Conservation (phyloP, 2,888 invertebrate genomes). For the Tachystola acroxantha region DNA sequence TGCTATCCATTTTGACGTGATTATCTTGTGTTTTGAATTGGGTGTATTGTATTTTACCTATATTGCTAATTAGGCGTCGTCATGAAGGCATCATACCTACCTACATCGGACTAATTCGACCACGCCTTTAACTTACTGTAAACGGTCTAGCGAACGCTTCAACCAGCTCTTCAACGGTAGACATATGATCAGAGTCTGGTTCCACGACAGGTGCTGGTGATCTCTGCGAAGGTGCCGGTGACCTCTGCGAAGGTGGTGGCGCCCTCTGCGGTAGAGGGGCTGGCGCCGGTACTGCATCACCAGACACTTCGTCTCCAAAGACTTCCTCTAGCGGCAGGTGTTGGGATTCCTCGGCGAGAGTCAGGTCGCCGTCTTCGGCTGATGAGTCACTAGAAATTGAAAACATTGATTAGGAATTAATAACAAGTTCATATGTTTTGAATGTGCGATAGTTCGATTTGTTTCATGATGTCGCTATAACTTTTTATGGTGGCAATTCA, state of each 20-base stretch:
- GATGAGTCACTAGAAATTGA: slow-evolving; percentile 48
- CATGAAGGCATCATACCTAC: no score
- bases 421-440: no score
- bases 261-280: slow-evolving; percentile 58
- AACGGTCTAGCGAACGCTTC: slow-evolving; percentile 68
- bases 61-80: no score
- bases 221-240: slow-evolving; percentile 65
- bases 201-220: slow-evolving; percentile 59
- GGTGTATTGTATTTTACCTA: no score
- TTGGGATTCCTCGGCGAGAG: slow-evolving; percentile 47
- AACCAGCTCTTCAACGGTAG: slow-evolving; percentile 62
- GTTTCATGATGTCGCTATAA: no score
- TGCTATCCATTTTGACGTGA: no score
- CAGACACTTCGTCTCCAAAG: slow-evolving; percentile 64
- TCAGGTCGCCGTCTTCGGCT: slow-evolving; percentile 49
- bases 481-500: no score
- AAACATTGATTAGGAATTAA: no score
- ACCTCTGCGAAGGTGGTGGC: slow-evolving; percentile 59
- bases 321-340: slow-evolving; percentile 59
- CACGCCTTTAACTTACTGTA: slow-evolving; percentile 42
- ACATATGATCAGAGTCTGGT: slow-evolving; percentile 50
- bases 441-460: no score
- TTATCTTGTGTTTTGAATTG: no score
- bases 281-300: slow-evolving; percentile 61
- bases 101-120: no score